Conservation (phyloP, 2,113 vertebrate genomes). For the Eulacestoma nigropectus region DNA sequence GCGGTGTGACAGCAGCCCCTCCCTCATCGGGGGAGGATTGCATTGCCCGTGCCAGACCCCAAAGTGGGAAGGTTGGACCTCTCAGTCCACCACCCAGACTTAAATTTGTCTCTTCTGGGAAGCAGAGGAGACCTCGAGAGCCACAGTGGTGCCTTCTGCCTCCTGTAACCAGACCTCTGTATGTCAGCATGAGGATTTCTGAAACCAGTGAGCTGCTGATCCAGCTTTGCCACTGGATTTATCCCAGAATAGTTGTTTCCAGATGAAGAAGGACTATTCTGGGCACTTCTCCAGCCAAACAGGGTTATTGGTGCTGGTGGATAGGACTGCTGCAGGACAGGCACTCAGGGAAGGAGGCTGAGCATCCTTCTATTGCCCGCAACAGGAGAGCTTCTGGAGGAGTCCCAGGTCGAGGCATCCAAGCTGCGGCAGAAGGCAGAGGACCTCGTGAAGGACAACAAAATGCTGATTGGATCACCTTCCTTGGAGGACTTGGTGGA, state of each 20-base stretch:
- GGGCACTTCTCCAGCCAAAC: neutral
- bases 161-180: neutral
- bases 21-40: accelerated
- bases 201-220: neutral
- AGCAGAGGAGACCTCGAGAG: neutral
- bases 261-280: neutral
- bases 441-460: conserved; percentile 88
- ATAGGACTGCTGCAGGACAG: neutral
- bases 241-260: neutral
- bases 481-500: conserved; percentile 60
- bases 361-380: neutral
- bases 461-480: conserved; percentile 76
- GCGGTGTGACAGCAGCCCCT: neutral
- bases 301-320: neutral
- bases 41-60: neutral
- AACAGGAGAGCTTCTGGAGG: conserved; percentile 89
- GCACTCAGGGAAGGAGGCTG: accelerated
- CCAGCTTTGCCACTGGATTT: neutral
- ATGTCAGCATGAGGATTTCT: neutral
- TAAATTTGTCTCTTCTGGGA: neutral
- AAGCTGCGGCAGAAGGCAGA: conserved; percentile 90
- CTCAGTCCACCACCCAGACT: neutral
- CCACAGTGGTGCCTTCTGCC: neutral
- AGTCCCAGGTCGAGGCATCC: conserved; percentile 90
- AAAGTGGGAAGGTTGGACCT: neutral